These are phyloP conservation scores for Falco novaeseelandiae DNA, from an alignment of 2,797 vertebrate species.

Conservation along the genomic window DNA sequence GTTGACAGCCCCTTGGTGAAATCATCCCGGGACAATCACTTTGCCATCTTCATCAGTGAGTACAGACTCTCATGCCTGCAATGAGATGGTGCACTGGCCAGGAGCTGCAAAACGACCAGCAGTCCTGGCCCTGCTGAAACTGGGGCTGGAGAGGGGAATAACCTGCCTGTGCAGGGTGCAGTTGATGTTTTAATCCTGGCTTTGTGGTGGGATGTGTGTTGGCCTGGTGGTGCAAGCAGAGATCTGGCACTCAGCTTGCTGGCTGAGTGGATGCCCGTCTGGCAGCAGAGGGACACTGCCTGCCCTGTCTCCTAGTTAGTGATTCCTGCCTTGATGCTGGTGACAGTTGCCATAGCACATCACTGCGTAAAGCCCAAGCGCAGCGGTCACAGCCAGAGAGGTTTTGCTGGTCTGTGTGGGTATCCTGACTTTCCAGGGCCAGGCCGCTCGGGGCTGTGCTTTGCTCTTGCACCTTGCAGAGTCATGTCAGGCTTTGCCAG, in stretches of 20 bases:
- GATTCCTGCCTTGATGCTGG: background rate
- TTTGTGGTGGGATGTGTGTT: background rate
- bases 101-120: background rate
- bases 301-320: background rate
- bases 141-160: background rate
- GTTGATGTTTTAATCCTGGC: background rate
- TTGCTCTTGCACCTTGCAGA: fast-evolving
- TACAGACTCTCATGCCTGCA: background rate
- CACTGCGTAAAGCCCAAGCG: background rate
- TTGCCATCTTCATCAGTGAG: conserved; percentile 97
- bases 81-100: background rate
- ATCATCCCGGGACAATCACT: conserved; percentile 85
- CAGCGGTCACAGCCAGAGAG: fast-evolving
- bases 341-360: fast-evolving
- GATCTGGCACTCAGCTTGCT: background rate
- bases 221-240: background rate
- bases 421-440: background rate
- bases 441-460: background rate
- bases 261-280: background rate
- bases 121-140: background rate
- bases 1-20: conserved; percentile 85
- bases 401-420: fast-evolving
- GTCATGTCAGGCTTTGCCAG: fast-evolving
- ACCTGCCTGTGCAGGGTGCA: fast-evolving
- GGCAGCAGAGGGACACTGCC: background rate